Evolutionary conservation across 2,888 invertebrate genomes (phyloP), one percentile per base, ranked within the genome.

Genomic region (Drosophila colorata): DNA sequence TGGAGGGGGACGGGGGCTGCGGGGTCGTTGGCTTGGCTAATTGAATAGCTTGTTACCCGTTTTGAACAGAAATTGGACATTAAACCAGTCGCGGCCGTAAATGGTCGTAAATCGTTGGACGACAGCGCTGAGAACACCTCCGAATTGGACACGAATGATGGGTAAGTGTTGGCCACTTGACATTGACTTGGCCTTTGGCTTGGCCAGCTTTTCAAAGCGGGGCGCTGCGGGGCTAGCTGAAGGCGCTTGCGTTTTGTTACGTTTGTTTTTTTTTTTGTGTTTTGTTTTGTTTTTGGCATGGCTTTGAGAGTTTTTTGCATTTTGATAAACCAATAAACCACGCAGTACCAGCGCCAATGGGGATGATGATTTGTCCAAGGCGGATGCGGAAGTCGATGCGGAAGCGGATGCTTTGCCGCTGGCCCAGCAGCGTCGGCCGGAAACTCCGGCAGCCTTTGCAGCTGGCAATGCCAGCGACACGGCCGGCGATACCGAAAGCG

Each of bases 91-190:
- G 85, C 80, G 28, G 73, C 85, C 46, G 52, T 55, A 23, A 92
- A 92, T 78, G 91, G 90, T 63, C 88, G 81, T 75, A 80, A 89
- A 60, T 83, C 87, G 58, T 61, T 78, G 51, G 88, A 86, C 40
- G 91, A 90, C 67, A 91, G 91, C 58, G 80, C 87, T 75, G 92
- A 91, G 69, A 91, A 91, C 63, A 90, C 87, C 33, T 92, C 91
- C 51, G 92, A 92, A 49, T 78, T 91, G 20, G 92, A 92, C 67
- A 82, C 89, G 64, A 87, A 78, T 63, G 90, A 91, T 71, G 88
- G 89, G 91, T 91, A 80, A 88, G 92, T 87, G 43, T 41, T 41
- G 46, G 60, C 38, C 35, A 41, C 23, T 72, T 76, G 71, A 78
- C 74, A 64, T 74, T 78, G 55, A 74, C 31, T 59, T 68, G 77